phyloP scores from a whole-genome alignment of 1,140 invertebrate genomes.

The Pemphigus obesinymphae region DNA sequence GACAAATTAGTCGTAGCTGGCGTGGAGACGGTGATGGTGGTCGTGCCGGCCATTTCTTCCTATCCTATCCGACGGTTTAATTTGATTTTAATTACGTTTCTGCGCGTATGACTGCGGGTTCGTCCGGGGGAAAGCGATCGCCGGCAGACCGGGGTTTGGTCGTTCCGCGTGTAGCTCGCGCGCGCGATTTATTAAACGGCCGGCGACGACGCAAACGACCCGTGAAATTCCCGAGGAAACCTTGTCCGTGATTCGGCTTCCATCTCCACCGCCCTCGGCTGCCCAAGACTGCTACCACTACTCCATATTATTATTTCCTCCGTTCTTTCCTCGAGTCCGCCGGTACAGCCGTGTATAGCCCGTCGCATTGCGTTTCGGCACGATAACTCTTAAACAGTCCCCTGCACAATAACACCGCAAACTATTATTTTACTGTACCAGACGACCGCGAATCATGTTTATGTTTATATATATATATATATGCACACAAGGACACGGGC shows the following conservation, averaged over 20 bases:
- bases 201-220: constrained; percentile 31
- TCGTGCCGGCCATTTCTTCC: too few relatives aligned
- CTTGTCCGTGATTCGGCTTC: neutral
- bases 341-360: too few relatives aligned
- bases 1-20: too few relatives aligned
- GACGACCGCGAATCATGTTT: neutral
- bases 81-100: constrained; percentile 35
- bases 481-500: too few relatives aligned
- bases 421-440: neutral
- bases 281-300: too few relatives aligned
- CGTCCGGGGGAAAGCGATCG: neutral
- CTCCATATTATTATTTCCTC: too few relatives aligned
- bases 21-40: too few relatives aligned
- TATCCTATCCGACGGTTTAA: too few relatives aligned
- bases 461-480: too few relatives aligned
- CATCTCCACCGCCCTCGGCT: neutral
- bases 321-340: too few relatives aligned
- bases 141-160: neutral
- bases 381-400: constrained; percentile 1
- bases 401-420: constrained; percentile 10
- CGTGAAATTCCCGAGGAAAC: constrained; percentile 31
- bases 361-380: neutral
- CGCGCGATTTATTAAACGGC: constrained; percentile 21
- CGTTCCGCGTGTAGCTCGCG: neutral
- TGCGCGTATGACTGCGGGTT: neutral